Conservation (phyloP, 2,888 invertebrate species). For the Heliconius ethilla region DNA sequence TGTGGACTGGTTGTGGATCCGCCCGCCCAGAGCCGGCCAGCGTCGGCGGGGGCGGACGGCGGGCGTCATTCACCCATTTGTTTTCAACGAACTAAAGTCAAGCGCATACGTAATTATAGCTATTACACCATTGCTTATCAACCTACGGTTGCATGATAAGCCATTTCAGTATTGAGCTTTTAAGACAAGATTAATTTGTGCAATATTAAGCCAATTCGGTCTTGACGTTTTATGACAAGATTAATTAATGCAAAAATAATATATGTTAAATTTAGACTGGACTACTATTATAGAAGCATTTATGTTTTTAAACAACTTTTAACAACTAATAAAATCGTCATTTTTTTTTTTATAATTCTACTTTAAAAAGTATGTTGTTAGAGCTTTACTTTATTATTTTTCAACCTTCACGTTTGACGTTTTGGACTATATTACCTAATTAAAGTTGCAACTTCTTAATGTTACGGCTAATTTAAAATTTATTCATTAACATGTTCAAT, state of each 20-base stretch:
- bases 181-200: not conserved
- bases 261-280: not conserved
- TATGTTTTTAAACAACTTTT: too few species aligned
- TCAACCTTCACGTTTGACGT: too few species aligned
- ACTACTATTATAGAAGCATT: not conserved
- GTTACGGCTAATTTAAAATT: too few species aligned
- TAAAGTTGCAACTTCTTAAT: too few species aligned
- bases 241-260: not conserved
- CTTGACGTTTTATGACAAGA: conserved; percentile 22
- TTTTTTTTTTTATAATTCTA: too few species aligned
- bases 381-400: too few species aligned
- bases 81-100: conserved; percentile 47
- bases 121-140: conserved; percentile 48
- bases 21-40: conserved; percentile 68
- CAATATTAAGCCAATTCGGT: conserved; percentile 11
- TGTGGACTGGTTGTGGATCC: conserved; percentile 65
- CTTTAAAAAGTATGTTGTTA: too few species aligned
- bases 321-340: too few species aligned
- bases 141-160: conserved; percentile 39
- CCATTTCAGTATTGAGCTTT: conserved; percentile 36
- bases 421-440: too few species aligned
- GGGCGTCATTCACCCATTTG: conserved; percentile 50
- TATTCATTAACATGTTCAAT: too few species aligned
- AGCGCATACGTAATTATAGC: conserved; percentile 50
- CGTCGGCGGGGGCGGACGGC: conserved; percentile 56